Percentiles rank a stretch among this genome's conserved stretches.
These are phyloP conservation scores for Thecocarcelia acutangulata DNA, from an alignment of 2,888 invertebrate species.

Conservation along the genomic window DNA sequence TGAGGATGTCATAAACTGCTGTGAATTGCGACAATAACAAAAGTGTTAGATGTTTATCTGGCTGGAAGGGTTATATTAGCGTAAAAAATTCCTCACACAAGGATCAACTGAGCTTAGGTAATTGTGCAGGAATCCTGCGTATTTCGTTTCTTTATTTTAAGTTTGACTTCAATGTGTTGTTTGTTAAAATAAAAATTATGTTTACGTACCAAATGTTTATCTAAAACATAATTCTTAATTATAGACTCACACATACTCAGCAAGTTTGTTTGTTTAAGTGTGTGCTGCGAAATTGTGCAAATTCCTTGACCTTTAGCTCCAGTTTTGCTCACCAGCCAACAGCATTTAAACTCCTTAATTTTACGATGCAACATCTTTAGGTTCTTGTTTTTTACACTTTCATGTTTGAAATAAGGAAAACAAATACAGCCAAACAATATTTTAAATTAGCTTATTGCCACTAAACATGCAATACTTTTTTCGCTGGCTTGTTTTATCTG, in stretches of 20 bases:
- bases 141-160: background rate
- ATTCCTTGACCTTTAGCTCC: slow-evolving; percentile 22
- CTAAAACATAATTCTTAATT: background rate
- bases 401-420: slow-evolving; percentile 4
- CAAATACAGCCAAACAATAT: slow-evolving; percentile 16
- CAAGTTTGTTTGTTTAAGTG: background rate
- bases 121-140: slow-evolving; percentile 8
- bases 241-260: background rate
- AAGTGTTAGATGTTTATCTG: slow-evolving; percentile 19
- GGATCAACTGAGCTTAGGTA: slow-evolving; percentile 23
- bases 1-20: slow-evolving; percentile 2
- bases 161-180: background rate
- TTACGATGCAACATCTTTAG: slow-evolving; percentile 10
- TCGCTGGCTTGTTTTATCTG: slow-evolving; percentile 35
- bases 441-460: slow-evolving; percentile 46
- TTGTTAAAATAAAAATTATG: background rate
- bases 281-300: slow-evolving; percentile 10
- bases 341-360: slow-evolving; percentile 7
- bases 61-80: slow-evolving; percentile 57
- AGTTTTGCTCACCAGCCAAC: slow-evolving; percentile 1
- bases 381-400: slow-evolving; percentile 5
- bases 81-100: slow-evolving; percentile 30
- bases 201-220: background rate
- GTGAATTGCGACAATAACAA: slow-evolving; percentile 16
- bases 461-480: slow-evolving; percentile 40